Base-by-base conservation (phyloP, 2,797 vertebrate genomes). In the Cephalopachus bancanus region DNA sequence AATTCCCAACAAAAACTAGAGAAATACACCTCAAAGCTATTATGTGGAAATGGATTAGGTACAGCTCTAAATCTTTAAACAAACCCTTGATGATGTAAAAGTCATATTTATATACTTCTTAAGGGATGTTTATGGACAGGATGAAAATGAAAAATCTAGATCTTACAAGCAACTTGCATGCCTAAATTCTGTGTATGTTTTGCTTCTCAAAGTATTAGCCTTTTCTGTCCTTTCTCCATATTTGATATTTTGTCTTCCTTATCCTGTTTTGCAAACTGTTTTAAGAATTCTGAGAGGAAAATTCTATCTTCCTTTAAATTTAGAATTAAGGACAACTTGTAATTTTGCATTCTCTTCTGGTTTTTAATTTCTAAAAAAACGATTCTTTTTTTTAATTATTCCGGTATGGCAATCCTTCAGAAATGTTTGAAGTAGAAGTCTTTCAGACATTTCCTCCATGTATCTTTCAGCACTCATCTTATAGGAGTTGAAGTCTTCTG, bases 1-100 rank as follows among this genome's bases (percentile, higher is more conserved):
- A 99, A 99, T 98, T 98, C 98, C 98, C 97, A 97, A 97, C 94
- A 97, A 97, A 98, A 98, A 97, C 78, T 79, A 78, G 67, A 97
- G 97, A 98, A 98, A 99, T 98, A 98, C 97, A 97, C 97, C 98
- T 98, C 91, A 98, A 98, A 99, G 98, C 97, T 98, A 93, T 97
- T 98, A 97, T 97, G 98, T 98, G 98, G 98, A 97, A 98, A 97
- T 44, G 26, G 75, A 98, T 98, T 98, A 98, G 89, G 76, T 30
- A 76, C 2, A 94, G 88, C 96, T 96, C 17, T 83, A 89, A 96
- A 93, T 95, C 62, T 84, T 93, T 98, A 97, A 98, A 96, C 51
- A 95, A 88, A 67, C 90, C 93, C 94, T 95, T 88, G 97, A 96
- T 93, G 95, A 97, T 97, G 84, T 93, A 95, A 72, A 92, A 96